phyloP scores from a whole-genome alignment of 1,140 invertebrate genomes.

The Eriocheir sinensis region DNA sequence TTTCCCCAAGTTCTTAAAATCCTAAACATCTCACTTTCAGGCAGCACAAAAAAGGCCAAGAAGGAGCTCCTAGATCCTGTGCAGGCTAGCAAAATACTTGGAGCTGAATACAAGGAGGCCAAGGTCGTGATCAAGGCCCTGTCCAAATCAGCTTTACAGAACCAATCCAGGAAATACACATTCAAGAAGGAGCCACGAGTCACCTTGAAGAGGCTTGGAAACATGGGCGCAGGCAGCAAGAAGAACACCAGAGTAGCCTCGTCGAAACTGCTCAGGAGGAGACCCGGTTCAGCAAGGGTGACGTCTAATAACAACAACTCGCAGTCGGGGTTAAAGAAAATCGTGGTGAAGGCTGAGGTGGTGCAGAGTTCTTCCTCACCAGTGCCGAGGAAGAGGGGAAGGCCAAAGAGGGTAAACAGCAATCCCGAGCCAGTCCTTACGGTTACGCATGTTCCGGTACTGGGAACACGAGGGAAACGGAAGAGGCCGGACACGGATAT shows the following conservation, averaged over 20 bases:
- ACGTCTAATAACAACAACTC: background rate
- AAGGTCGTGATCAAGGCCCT: constrained; percentile 20
- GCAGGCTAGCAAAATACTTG: no score
- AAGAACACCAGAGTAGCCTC: background rate
- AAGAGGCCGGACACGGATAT: background rate
- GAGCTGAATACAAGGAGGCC: background rate
- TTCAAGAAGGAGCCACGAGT: background rate
- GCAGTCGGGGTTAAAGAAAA: background rate
- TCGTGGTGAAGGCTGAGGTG: background rate
- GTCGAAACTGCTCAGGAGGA: background rate
- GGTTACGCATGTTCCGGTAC: background rate
- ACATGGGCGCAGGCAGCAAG: background rate
- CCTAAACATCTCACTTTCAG: no score
- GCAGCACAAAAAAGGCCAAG: no score
- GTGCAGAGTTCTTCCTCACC: background rate
- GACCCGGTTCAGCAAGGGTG: background rate
- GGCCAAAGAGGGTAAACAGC: background rate
- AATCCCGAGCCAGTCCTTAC: background rate
- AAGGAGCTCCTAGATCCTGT: no score
- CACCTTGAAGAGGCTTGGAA: constrained; percentile 10
- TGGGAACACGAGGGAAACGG: background rate
- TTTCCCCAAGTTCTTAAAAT: no score
- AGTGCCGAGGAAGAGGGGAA: background rate
- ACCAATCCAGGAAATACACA: background rate
- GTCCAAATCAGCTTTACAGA: background rate